phyloP scores from a whole-genome alignment of 2,888 invertebrate genomes.

The Apoda limacodes region DNA sequence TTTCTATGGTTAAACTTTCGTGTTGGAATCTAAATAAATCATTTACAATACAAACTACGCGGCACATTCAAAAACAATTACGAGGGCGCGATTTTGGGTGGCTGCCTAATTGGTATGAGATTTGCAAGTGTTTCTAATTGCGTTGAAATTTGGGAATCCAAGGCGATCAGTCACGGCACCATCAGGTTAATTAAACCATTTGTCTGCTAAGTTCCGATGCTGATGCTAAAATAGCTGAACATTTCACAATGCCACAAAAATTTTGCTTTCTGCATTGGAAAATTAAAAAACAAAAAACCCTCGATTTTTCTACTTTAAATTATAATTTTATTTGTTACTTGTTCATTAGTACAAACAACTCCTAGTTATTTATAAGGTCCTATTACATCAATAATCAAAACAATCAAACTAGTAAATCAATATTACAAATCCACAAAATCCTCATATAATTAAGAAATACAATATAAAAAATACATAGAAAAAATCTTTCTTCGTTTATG shows the following conservation, averaged over 20 bases:
- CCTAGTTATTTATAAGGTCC: too few species aligned
- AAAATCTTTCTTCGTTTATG: too few species aligned
- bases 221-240: slow-evolving; percentile 32
- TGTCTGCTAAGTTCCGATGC: slow-evolving; percentile 50
- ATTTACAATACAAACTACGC: slow-evolving; percentile 48
- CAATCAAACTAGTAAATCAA: too few species aligned
- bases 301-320: slow-evolving; percentile 27
- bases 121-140: slow-evolving; percentile 68
- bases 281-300: slow-evolving; percentile 24
- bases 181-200: slow-evolving; percentile 70
- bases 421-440: too few species aligned
- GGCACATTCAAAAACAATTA: slow-evolving; percentile 64
- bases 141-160: slow-evolving; percentile 57
- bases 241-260: too few species aligned
- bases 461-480: too few species aligned
- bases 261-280: neutral
- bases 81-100: slow-evolving; percentile 62
- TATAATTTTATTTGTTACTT: too few species aligned
- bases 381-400: too few species aligned
- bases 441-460: too few species aligned
- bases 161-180: slow-evolving; percentile 61
- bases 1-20: slow-evolving; percentile 10
- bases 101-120: slow-evolving; percentile 68
- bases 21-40: slow-evolving; percentile 40
- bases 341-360: too few species aligned